Base-by-base conservation (phyloP, 2,113 vertebrate species). In the Zosterops borbonicus region DNA sequence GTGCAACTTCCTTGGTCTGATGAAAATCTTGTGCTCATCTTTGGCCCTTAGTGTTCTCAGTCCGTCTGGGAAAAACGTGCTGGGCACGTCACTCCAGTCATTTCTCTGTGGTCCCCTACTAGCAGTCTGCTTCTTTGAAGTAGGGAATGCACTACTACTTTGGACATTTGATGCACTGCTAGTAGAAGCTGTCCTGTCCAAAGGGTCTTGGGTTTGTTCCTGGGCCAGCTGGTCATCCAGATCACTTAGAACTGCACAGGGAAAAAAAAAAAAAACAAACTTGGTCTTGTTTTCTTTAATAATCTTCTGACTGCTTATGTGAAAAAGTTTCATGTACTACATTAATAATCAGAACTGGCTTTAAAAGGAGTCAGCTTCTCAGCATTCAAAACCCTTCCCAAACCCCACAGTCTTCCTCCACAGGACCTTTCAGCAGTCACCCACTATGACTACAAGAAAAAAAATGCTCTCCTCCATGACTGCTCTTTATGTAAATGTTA, bases 141-240 rank as follows among this genome's bases (percentile, higher is more conserved):
- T 53, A 47, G 92, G 42, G 28, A 92, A 82, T 41, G 83, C 92
- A 46, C 5, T 89, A 28, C 23, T 86, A 41, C 87, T 70, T 20
- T 94, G 92, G 62, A 80, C n/a, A 71, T 71, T 94, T 29, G 94
- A 87, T 78, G 63, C 44, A 31, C 73, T 90, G 91, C 85, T 82
- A 37, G 79, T 33, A 68, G 97, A 53, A 41, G 25, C 28, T 35
- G 62, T 85, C 53, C 75, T 81, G 20, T 92, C 96, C 60, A 69
- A 21, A 25, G 83, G 56, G 24, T 93, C 92, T 63, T 87, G 60
- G 56, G 74, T 94, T 87, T 98, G 98, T 81, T 98, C 98, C 94
- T 97, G 97, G 80, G 98, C 98, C 94, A 98, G 95, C 67, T 95
- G 98, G 89, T 96, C 96, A 80, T 98, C 98, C 96, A 98, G 92